A percentile compares a stretch with the other conserved stretches of the same genome.
phyloP scores from a whole-genome alignment of 2,888 invertebrate species.

The Drosophila paranaensis region DNA sequence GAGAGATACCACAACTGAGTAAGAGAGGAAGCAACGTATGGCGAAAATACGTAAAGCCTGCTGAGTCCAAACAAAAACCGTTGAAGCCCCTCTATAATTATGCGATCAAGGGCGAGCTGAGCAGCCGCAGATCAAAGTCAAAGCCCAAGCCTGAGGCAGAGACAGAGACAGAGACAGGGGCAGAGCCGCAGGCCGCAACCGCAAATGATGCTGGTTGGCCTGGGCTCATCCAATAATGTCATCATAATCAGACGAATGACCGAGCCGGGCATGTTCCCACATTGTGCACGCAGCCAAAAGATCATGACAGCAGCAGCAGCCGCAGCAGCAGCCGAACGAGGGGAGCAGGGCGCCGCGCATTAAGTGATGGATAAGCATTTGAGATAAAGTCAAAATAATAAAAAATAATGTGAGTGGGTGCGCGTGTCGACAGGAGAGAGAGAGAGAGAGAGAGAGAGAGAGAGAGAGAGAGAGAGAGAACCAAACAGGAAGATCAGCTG shows the following conservation, averaged over 20 bases:
- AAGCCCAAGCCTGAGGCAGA: background rate
- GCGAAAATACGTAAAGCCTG: slow-evolving; percentile 39
- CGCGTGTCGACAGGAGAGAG: slow-evolving; percentile 37
- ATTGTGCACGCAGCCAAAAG: slow-evolving; percentile 31
- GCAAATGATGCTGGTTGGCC: slow-evolving; percentile 67
- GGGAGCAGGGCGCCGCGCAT: slow-evolving; percentile 21
- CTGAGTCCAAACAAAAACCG: slow-evolving; percentile 1
- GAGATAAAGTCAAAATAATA: slow-evolving; percentile 77
- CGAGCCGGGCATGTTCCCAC: slow-evolving; percentile 61
- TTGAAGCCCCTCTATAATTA: slow-evolving; percentile 42
- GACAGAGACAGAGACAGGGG: background rate
- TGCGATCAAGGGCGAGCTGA: slow-evolving; percentile 48
- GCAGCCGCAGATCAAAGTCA: slow-evolving; percentile 21
- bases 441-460: background rate
- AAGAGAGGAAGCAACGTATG: slow-evolving; percentile 29
- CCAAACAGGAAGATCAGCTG: background rate
- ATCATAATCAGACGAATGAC: slow-evolving; percentile 63
- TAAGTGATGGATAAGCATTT: slow-evolving; percentile 69
- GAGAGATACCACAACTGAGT: background rate
- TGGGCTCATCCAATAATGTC: slow-evolving; percentile 66
- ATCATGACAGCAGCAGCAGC: slow-evolving; percentile 9
- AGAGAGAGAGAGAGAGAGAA: background rate
- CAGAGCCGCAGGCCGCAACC: slow-evolving; percentile 45
- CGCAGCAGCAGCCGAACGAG: slow-evolving; percentile 4
- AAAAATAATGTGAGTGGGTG: slow-evolving; percentile 65